phyloP scores from a whole-genome alignment of 2,113 vertebrate genomes.

The Antechinus stuartii region DNA sequence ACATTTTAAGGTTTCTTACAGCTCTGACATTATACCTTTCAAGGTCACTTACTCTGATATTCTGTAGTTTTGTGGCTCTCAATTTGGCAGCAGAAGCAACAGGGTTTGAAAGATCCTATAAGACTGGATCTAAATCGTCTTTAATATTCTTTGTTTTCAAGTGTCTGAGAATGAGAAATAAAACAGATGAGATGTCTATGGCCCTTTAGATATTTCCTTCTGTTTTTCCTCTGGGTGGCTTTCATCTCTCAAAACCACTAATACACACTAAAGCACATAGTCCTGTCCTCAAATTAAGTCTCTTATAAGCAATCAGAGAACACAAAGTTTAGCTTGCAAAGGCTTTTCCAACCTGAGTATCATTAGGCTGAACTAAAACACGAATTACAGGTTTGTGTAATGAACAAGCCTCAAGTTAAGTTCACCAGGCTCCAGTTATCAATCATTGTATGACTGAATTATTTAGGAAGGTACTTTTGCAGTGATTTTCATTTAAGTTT shows the following conservation, averaged over 20 bases:
- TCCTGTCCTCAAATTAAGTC: conserved; percentile 35
- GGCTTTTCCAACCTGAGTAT: conserved; percentile 57
- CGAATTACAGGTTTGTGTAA: conserved; percentile 61
- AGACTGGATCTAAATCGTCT: conserved; percentile 52
- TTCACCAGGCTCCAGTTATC: conserved; percentile 65
- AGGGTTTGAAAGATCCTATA: conserved; percentile 11
- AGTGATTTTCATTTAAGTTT: conserved; percentile 62
- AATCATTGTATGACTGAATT: conserved; percentile 76
- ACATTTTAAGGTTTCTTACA: neutral
- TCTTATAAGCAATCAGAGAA: conserved; percentile 60
- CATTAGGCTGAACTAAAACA: conserved; percentile 62
- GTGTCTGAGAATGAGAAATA: conserved; percentile 56
- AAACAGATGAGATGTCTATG: conserved; percentile 27
- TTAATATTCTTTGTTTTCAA: conserved; percentile 71
- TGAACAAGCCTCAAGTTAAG: conserved; percentile 71
- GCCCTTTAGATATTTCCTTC: neutral
- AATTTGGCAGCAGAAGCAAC: neutral
- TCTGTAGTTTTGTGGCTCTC: neutral
- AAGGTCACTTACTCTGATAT: neutral
- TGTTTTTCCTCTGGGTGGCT: conserved; percentile 47
- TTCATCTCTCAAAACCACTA: neutral
- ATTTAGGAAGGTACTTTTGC: conserved; percentile 75
- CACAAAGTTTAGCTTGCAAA: neutral
- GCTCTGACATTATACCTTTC: neutral
- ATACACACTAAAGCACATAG: conserved; percentile 2